These are phyloP conservation scores for Platysteira castanea DNA, from an alignment of 2,113 vertebrate genomes.

Conservation along the genomic window DNA sequence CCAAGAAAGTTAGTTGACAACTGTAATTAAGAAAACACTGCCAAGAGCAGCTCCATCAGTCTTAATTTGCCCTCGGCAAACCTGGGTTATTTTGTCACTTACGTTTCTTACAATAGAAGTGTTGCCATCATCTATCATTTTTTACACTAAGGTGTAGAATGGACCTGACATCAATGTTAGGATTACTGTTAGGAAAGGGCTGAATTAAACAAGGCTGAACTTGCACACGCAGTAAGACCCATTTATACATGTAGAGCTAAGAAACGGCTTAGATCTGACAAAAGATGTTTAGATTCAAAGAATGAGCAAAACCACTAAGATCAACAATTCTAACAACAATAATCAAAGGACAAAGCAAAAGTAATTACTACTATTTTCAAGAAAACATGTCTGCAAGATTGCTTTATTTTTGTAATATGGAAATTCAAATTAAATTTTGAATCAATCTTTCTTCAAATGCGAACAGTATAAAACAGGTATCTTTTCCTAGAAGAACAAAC, in stretches of 20 bases:
- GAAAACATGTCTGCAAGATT: neutral
- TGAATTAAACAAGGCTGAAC: conserved; percentile 47
- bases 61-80: conserved; percentile 24
- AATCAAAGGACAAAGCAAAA: neutral
- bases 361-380: neutral
- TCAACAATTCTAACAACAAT: neutral
- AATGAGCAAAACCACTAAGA: conserved; percentile 11
- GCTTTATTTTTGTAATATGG: neutral
- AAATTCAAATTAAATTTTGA: neutral
- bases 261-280: conserved; percentile 26
- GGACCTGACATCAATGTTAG: conserved; percentile 21
- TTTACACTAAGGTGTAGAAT: conserved; percentile 3
- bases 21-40: conserved; percentile 48
- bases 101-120: conserved; percentile 12
- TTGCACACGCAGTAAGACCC: conserved; percentile 29
- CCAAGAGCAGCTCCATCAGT: conserved; percentile 8
- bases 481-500: neutral
- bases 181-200: conserved; percentile 25
- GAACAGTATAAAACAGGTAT: neutral
- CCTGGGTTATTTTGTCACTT: conserved; percentile 25
- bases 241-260: neutral
- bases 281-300: neutral
- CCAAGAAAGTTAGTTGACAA: conserved; percentile 53
- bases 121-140: conserved; percentile 3
- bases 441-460: neutral